These are phyloP conservation scores for Nothura maculosa DNA, from an alignment of 2,797 vertebrate species.

Conservation along the genomic window DNA sequence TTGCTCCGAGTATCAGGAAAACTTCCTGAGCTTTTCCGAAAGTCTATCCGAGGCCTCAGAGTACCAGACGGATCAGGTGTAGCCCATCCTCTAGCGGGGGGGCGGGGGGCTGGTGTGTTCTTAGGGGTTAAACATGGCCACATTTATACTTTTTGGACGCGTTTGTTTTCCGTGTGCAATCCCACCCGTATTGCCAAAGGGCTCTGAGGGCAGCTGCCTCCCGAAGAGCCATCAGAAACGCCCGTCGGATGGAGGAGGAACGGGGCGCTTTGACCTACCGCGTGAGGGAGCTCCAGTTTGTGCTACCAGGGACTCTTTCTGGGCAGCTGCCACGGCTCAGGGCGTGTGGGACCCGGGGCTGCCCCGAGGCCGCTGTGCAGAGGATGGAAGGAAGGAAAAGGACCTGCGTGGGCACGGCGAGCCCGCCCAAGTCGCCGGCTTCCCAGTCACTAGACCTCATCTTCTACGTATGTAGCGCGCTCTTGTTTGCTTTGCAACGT, in stretches of 20 bases:
- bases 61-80: constrained; percentile 86
- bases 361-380: neutral
- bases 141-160: constrained; percentile 42
- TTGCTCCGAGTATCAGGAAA: constrained; percentile 86
- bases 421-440: neutral
- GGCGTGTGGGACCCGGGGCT: neutral
- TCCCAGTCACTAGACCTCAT: accelerated
- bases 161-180: constrained; percentile 50
- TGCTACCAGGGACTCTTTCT: neutral
- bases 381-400: neutral
- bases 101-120: constrained; percentile 33
- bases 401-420: neutral
- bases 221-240: neutral
- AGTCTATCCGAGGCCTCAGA: constrained; percentile 82
- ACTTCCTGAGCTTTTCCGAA: constrained; percentile 86
- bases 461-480: neutral
- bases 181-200: constrained; percentile 14
- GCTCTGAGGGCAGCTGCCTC: neutral
- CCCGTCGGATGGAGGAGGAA: neutral
- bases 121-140: constrained; percentile 48
- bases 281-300: neutral
- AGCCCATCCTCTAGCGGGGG: constrained; percentile 10
- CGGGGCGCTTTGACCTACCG: neutral
- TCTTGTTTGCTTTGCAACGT: neutral
- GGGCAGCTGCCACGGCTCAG: neutral